These are phyloP conservation scores for Aurelia coerulea DNA, from an alignment of 30 jellyfish, hydroid and myxozoan genomes.

Conservation along the genomic window DNA sequence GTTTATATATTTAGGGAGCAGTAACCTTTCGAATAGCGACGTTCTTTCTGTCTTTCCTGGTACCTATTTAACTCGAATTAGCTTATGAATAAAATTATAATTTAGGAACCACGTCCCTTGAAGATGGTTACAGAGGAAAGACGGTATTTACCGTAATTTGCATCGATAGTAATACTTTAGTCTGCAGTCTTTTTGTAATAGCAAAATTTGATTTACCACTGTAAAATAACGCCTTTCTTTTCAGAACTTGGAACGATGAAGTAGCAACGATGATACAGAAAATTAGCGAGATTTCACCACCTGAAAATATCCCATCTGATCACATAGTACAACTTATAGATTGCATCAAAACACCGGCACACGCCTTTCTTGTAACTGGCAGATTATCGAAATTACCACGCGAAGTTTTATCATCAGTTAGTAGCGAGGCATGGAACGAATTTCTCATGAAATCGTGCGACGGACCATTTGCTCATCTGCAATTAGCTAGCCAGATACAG, in stretches of 20 bases:
- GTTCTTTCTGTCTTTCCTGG: too few relatives aligned
- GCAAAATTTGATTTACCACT: too few relatives aligned
- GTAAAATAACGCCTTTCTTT: neutral
- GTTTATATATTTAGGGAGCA: too few relatives aligned
- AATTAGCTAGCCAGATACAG: constrained; percentile 47
- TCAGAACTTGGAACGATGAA: neutral
- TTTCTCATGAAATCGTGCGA: constrained; percentile 23
- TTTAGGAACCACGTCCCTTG: too few relatives aligned
- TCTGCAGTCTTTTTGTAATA: too few relatives aligned
- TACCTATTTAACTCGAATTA: too few relatives aligned
- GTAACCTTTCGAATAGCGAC: too few relatives aligned
- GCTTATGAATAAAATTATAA: too few relatives aligned
- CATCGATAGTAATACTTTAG: too few relatives aligned
- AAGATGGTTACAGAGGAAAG: too few relatives aligned
- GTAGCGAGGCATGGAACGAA: constrained; percentile 33
- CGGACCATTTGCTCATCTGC: constrained; percentile 53
- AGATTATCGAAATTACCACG: constrained; percentile 15
- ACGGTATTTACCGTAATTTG: too few relatives aligned
- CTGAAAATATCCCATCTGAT: constrained; percentile 27
- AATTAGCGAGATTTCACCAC: constrained; percentile 13
- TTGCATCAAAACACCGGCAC: constrained; percentile 3
- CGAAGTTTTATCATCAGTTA: constrained; percentile 7
- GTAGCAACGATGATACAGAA: constrained; percentile 7
- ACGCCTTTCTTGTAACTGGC: constrained; percentile 20
- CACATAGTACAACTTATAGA: constrained; percentile 17